These are phyloP conservation scores for Drosophila austrosaltans DNA, from an alignment of 2,888 invertebrate genomes.

Conservation along the genomic window DNA sequence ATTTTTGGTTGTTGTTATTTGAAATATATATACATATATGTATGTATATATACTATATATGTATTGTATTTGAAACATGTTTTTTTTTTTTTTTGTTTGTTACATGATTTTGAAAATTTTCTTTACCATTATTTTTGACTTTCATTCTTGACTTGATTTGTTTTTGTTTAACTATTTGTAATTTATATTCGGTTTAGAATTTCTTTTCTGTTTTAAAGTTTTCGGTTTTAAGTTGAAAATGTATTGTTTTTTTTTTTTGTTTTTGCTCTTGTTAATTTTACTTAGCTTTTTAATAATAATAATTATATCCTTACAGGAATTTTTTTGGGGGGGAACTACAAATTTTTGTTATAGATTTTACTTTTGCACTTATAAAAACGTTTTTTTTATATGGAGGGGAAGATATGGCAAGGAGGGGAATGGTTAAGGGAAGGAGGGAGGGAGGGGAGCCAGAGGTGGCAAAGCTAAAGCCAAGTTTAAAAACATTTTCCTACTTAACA, in stretches of 20 bases:
- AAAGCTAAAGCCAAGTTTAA: constrained; percentile 15
- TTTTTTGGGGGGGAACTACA: constrained; percentile 22
- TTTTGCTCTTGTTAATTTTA: background rate
- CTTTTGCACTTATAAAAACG: constrained; percentile 6
- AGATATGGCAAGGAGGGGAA: background rate
- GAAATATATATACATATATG: constrained; percentile 52
- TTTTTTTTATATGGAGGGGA: background rate
- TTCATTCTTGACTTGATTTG: constrained; percentile 4
- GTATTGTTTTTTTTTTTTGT: constrained; percentile 12
- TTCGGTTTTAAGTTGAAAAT: constrained; percentile 16
- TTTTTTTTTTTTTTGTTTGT: background rate
- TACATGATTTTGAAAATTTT: constrained; percentile 44
- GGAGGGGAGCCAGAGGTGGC: background rate
- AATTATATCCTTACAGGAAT: constrained; percentile 29
- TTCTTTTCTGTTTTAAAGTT: constrained; percentile 10
- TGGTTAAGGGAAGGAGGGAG: background rate
- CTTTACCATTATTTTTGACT: constrained; percentile 38
- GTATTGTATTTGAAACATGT: constrained; percentile 38
- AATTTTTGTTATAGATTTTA: constrained; percentile 1
- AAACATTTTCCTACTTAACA: constrained; percentile 8
- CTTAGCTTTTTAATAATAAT: background rate
- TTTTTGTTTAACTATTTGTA: constrained; percentile 5
- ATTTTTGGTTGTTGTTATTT: constrained; percentile 56
- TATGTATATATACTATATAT: constrained; percentile 21
- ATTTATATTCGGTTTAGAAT: constrained; percentile 17